Evolutionary conservation across 2,113 vertebrate genomes (phyloP), one percentile per base, ranked within the genome.

Genomic region (Hippocampus mohnikei): DNA sequence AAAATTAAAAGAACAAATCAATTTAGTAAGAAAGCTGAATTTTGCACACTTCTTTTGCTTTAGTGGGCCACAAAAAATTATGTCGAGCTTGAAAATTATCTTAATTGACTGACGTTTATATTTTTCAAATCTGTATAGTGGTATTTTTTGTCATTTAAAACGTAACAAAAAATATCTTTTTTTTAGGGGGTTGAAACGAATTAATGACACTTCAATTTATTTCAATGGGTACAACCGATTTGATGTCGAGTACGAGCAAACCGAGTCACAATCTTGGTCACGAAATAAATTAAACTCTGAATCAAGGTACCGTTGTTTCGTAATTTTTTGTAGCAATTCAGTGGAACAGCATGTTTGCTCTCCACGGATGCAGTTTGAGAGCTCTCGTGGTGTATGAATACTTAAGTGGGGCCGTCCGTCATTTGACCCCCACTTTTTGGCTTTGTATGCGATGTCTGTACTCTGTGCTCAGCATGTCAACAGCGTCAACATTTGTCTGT

Each of bases 331-430:
- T 13, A 74, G 69, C 44, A 66, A 81, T 81, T 81, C 70, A 40
- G 59, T 67, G 61, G 13, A 73, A 75, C 73, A 29, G 66, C 76
- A 72, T 84, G 48, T 65, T 76, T 77, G 67, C 67, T 77, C 72
- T 44, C 29, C 65, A 69, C 73, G 74, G 73, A 70, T 70, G 67
- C 48, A 23, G 23, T 81, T 88, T 84, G 65, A 75, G 69, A 84
- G 73, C 74, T 69, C 71, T 63, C 21, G 23, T n/a, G 8, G 23
- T 46, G 42, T 46, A 62, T 88, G 81, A 85, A 89, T 88, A 82
- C 86, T 85, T 83, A 84, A 87, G 69, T 37, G 37, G 55, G 68
- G 69, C 77, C 60, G 81, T 88, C 79, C 76, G 78, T 88, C 79
- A 78, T 81, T 83, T 86, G 85, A 88, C 79, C 25, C 81, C 66